These are phyloP conservation scores for Eospalax fontanierii DNA, from an alignment of 2,797 vertebrate genomes.

Conservation along the genomic window DNA sequence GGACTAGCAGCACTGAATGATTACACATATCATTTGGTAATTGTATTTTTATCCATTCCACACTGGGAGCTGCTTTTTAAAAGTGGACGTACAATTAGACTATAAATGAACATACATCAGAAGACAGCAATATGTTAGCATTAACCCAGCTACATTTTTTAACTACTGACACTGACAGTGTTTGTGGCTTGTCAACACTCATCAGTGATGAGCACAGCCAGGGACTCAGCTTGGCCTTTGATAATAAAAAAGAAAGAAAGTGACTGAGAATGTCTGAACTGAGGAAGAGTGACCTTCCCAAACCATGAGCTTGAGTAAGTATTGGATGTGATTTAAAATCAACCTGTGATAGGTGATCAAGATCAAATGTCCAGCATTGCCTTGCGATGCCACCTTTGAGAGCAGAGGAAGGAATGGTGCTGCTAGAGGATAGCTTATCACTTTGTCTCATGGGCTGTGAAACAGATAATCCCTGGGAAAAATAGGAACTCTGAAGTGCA, in stretches of 20 bases:
- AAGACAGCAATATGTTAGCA: conserved; percentile 87
- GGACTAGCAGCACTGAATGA: conserved; percentile 90
- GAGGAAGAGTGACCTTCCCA: conserved; percentile 61
- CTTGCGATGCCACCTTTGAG: conserved; percentile 49
- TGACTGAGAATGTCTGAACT: conserved; percentile 58
- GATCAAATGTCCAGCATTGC: conserved; percentile 74
- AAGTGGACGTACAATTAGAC: conserved; percentile 91
- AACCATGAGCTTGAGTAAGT: conserved; percentile 43
- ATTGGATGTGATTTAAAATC: conserved; percentile 68
- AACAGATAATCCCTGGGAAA: conserved; percentile 79
- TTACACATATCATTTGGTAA: conserved; percentile 92
- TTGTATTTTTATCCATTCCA: conserved; percentile 90
- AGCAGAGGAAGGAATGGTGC: conserved; percentile 40
- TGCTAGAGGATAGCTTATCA: conserved; percentile 66
- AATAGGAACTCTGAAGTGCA: conserved; percentile 68
- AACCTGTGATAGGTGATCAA: conserved; percentile 5
- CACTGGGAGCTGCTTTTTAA: conserved; percentile 85
- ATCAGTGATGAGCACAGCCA: conserved; percentile 67
- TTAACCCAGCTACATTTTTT: conserved; percentile 79
- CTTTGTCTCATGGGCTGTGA: conserved; percentile 77
- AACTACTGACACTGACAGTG: conserved; percentile 69
- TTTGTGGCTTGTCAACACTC: conserved; percentile 69
- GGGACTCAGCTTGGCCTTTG: conserved; percentile 68
- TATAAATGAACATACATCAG: conserved; percentile 90
- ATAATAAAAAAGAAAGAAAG: conserved; percentile 69